Base-by-base conservation (phyloP, 2,888 invertebrate genomes). In the Luffia ferchaultella region DNA sequence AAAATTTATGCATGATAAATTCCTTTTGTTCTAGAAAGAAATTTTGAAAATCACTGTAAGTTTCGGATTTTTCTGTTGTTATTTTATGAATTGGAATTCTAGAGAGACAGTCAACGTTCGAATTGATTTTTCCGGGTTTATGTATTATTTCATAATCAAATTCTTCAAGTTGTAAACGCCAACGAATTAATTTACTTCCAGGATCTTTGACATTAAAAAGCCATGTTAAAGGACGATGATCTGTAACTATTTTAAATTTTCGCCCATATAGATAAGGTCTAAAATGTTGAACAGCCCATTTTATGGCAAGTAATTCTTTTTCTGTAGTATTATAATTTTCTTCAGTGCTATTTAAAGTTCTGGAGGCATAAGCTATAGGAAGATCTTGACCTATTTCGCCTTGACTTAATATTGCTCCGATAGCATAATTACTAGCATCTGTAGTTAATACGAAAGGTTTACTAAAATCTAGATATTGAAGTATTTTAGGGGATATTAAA, bases 311-410 rank as follows among this genome's bases (percentile, higher is more conserved):
- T 1, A 64, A 46, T 60, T 67, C 67, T 45, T 58, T 57, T 58
- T 68, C 62, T 30, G 45, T 52, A 5, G 52, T 52, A 18, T 16
- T 50, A 30, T 50, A 50, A 46, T 50, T 50, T 18, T 45, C 20
- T 56, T 67, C 62, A 1, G 61, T 52, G 49, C 57, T 55, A 50
- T 62, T 64, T 19, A 67, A 50, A 7, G 62, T 62, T 20, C 64
- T 48, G 18, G 60, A 61, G 2, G 64, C 62, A 48, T 61, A 69
- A 7, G 63, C 61, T 15, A 69, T 57, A 9, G 67, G 67, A 16
- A 59, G 52, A 43, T 67, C 63, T 42, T 58, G 51, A 7, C 57
- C 50, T 17, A 49, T 2, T 50, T 30, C 15, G 2, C 51, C 54
- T 52, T 60, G 58, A 0, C 53, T 52, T n/a, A 60, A 46, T 9